These are phyloP conservation scores for Acronicta alni DNA, from an alignment of 2,888 invertebrate genomes.

Conservation along the genomic window DNA sequence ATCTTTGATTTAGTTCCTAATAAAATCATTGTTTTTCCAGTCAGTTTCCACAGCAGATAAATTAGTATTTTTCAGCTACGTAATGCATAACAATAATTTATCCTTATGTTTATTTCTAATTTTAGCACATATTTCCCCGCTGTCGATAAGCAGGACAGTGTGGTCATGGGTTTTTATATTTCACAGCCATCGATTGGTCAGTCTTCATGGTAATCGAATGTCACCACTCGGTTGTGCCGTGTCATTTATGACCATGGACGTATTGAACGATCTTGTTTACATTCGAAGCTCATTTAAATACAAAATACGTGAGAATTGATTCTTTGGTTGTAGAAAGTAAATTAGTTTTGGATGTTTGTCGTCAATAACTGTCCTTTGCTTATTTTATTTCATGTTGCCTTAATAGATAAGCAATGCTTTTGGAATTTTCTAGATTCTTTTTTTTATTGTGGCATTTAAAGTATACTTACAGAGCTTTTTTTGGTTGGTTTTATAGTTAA, in stretches of 20 bases:
- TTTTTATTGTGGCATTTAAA: too few species aligned
- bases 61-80: too few species aligned
- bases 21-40: too few species aligned
- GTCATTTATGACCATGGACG: slow-evolving; percentile 35
- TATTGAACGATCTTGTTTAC: slow-evolving; percentile 38
- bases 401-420: too few species aligned
- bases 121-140: slow-evolving; percentile 31
- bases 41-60: too few species aligned
- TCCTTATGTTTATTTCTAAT: slow-evolving; percentile 42
- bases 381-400: not conserved
- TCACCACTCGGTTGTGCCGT: slow-evolving; percentile 21
- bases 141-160: not conserved
- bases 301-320: slow-evolving; percentile 32
- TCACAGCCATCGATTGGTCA: slow-evolving; percentile 38
- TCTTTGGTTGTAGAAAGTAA: slow-evolving; percentile 24
- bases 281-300: slow-evolving; percentile 37
- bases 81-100: slow-evolving; percentile 14
- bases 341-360: slow-evolving; percentile 36
- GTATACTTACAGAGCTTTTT: too few species aligned
- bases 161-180: slow-evolving; percentile 7
- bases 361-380: not conserved
- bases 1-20: too few species aligned
- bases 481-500: too few species aligned
- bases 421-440: not conserved
- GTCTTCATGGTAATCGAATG: slow-evolving; percentile 40